Conservation (phyloP, 53 echinoderm and acorn worm genomes). For the Stichopus horrens region DNA sequence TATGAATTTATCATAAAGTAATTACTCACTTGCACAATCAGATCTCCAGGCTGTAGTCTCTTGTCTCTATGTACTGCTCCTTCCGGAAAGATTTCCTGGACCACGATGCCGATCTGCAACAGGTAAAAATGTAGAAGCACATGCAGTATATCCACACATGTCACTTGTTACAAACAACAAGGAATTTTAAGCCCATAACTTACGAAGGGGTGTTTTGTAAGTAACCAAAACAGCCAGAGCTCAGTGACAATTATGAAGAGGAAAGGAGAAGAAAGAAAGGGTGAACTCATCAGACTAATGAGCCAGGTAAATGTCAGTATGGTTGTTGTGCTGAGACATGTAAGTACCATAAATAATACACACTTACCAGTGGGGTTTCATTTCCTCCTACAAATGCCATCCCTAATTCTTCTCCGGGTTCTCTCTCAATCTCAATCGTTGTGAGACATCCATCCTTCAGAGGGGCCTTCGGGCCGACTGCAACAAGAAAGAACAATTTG, state of each 20-base stretch:
- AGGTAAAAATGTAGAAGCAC: no score
- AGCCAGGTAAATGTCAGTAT: not conserved
- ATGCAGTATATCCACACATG: no score
- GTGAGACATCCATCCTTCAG: slow-evolving; percentile 81
- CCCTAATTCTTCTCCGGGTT: slow-evolving; percentile 78
- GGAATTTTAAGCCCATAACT: no score
- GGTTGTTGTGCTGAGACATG: not conserved
- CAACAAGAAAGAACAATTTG: not conserved
- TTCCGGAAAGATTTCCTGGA: slow-evolving; percentile 81
- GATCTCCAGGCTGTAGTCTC: slow-evolving; percentile 82
- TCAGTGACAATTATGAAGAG: not conserved
- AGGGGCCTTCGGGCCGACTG: slow-evolving; percentile 75
- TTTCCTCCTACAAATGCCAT: slow-evolving; percentile 91
- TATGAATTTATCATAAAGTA: not conserved
- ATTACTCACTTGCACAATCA: slow-evolving; percentile 79
- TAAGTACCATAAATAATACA: not conserved
- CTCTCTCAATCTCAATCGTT: slow-evolving; percentile 78
- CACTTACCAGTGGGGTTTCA: slow-evolving; percentile 95
- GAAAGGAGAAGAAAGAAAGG: not conserved
- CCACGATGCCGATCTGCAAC: slow-evolving; percentile 80
- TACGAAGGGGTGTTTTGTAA: no score
- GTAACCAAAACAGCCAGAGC: not conserved
- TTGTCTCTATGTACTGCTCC: slow-evolving; percentile 83
- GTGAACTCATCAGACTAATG: not conserved
- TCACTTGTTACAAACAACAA: no score